A percentile compares a stretch with the other conserved stretches of the same genome.
These are phyloP conservation scores for Helobdella robusta DNA, from an alignment of 2,888 invertebrate genomes.

Conservation along the genomic window DNA sequence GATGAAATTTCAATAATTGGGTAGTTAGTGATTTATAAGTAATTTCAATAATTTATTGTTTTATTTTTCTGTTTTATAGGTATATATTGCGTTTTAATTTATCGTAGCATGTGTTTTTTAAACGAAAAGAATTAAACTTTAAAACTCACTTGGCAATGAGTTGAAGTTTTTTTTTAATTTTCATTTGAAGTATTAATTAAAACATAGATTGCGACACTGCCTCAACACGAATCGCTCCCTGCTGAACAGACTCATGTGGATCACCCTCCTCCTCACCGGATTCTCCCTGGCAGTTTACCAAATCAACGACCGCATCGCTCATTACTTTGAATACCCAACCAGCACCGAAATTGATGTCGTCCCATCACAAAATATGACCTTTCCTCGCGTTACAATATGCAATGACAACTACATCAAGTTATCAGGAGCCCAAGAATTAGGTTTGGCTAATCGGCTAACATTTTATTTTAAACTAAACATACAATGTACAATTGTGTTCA, in stretches of 20 bases:
- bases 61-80: too few relatives aligned
- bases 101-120: too few relatives aligned
- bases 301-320: slow-evolving; percentile 23
- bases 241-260: slow-evolving; percentile 53
- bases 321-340: slow-evolving; percentile 22
- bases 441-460: background rate
- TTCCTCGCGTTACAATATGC: slow-evolving; percentile 25
- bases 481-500: too few relatives aligned
- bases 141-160: too few relatives aligned
- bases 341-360: slow-evolving; percentile 11
- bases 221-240: background rate
- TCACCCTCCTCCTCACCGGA: slow-evolving; percentile 5
- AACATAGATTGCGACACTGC: slow-evolving; percentile 9
- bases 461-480: background rate
- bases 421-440: background rate
- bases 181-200: too few relatives aligned
- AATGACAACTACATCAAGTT: slow-evolving; percentile 14
- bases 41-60: too few relatives aligned
- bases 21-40: too few relatives aligned
- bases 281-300: slow-evolving; percentile 12
- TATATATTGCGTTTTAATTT: too few relatives aligned
- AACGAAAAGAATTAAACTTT: too few relatives aligned
- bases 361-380: background rate
- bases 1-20: too few relatives aligned
- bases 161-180: too few relatives aligned